These are phyloP conservation scores for Papilio helenus DNA, from an alignment of 1,140 invertebrate species.

Conservation along the genomic window DNA sequence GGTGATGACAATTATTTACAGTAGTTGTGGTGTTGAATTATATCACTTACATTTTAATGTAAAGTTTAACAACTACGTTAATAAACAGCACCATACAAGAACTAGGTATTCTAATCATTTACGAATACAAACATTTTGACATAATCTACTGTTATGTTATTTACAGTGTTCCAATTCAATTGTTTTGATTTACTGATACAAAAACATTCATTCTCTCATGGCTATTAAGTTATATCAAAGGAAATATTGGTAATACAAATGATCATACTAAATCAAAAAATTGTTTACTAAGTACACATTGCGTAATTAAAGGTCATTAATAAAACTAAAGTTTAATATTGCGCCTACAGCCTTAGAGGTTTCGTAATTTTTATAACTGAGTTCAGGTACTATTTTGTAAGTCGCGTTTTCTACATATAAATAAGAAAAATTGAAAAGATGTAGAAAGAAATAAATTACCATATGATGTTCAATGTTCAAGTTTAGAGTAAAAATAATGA, in stretches of 20 bases:
- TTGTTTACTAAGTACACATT: slow-evolving; percentile 10
- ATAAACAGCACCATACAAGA: slow-evolving; percentile 36
- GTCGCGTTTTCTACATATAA: slow-evolving; percentile 4
- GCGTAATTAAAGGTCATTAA: not conserved
- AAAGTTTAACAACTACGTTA: slow-evolving; percentile 37
- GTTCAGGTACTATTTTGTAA: slow-evolving; percentile 36
- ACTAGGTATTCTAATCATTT: slow-evolving; percentile 29
- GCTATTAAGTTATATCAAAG: not conserved
- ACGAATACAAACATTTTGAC: slow-evolving; percentile 21
- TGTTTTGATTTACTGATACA: not conserved
- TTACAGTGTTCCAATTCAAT: slow-evolving; percentile 1
- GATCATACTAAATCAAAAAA: not conserved
- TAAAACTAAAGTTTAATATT: slow-evolving; percentile 27
- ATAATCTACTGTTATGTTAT: slow-evolving; percentile 4
- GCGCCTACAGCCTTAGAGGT: slow-evolving; percentile 11
- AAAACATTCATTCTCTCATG: not conserved
- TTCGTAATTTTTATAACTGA: slow-evolving; percentile 17
- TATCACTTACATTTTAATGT: slow-evolving; percentile 36
- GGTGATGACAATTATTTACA: slow-evolving; percentile 34
- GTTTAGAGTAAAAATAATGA: not conserved
- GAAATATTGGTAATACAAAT: not conserved
- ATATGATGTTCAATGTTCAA: not conserved
- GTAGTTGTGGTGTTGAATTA: slow-evolving; percentile 32
- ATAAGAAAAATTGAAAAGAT: not conserved
- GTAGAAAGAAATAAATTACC: not conserved